Evolutionary conservation across 2,888 invertebrate species (phyloP).

Genomic region (Heliconius hortense): DNA sequence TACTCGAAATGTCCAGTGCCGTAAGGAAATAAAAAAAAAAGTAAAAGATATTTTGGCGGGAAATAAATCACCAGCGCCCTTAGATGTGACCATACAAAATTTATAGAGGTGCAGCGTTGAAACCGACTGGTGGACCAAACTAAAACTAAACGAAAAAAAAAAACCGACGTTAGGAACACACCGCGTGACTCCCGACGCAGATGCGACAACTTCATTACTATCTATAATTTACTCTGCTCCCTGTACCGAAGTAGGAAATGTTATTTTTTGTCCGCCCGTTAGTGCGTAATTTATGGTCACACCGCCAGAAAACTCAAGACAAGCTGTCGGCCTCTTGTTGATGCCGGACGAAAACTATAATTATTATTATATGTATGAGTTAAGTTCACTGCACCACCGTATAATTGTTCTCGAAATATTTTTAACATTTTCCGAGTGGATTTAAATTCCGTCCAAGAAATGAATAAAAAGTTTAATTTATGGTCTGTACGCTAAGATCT

Average conservation of each 20-base stretch:
- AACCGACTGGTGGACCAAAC: constrained; percentile 62
- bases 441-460: constrained; percentile 44
- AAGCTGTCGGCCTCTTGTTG: constrained; percentile 52
- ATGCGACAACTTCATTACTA: constrained; percentile 76
- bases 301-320: constrained; percentile 60
- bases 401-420: constrained; percentile 47
- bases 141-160: constrained; percentile 57
- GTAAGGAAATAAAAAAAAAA: constrained; percentile 60
- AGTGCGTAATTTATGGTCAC: constrained; percentile 72
- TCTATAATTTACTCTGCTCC: constrained; percentile 75
- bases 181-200: constrained; percentile 68
- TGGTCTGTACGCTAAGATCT: constrained; percentile 37
- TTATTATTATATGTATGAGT: constrained; percentile 46
- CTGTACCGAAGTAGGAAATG: constrained; percentile 77
- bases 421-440: constrained; percentile 43
- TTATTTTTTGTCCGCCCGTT: constrained; percentile 68
- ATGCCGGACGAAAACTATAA: constrained; percentile 44
- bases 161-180: constrained; percentile 54
- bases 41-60: constrained; percentile 77
- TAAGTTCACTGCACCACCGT: constrained; percentile 47
- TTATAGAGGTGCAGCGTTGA: constrained; percentile 72
- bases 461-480: constrained; percentile 41
- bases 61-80: constrained; percentile 74
- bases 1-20: constrained; percentile 76
- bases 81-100: constrained; percentile 76